phyloP scores from a whole-genome alignment of 2,113 vertebrate species.

The Antechinus flavipes region DNA sequence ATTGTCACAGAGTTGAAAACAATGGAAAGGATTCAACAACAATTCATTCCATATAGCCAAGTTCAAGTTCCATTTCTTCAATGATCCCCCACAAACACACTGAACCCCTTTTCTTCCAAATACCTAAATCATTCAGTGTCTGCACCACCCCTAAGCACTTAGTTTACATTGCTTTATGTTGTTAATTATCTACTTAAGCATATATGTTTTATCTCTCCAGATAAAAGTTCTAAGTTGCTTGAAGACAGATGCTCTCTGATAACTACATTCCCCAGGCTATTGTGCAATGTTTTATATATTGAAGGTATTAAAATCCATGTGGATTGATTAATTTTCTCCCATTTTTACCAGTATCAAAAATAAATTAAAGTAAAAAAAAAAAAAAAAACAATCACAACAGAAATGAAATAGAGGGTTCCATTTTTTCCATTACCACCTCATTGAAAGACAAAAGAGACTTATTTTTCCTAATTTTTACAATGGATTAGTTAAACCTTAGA shows the following conservation, averaged over 20 bases:
- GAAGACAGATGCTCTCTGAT: background rate
- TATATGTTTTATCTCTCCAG: background rate
- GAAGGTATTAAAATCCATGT: background rate
- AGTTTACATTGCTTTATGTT: background rate
- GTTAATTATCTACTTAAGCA: background rate
- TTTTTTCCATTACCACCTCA: conserved; percentile 15
- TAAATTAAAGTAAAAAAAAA: background rate
- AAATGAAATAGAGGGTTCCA: conserved; percentile 15
- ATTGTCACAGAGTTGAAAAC: background rate
- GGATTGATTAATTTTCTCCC: conserved; percentile 1
- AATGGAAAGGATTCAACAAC: background rate
- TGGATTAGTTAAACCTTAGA: conserved; percentile 3
- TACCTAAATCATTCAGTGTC: background rate
- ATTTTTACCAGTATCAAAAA: conserved; percentile 41
- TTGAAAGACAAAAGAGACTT: background rate
- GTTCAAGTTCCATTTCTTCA: background rate
- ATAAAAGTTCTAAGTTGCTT: background rate
- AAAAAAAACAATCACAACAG: background rate
- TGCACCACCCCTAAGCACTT: background rate
- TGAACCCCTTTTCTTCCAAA: background rate
- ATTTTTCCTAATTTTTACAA: background rate
- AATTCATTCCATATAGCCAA: background rate
- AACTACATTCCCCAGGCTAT: background rate
- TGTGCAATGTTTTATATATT: background rate
- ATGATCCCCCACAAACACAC: background rate